Percentiles rank a stretch among this genome's conserved stretches.
phyloP scores from a whole-genome alignment of 2,113 vertebrate genomes.

The Falcunculus frontatus region DNA sequence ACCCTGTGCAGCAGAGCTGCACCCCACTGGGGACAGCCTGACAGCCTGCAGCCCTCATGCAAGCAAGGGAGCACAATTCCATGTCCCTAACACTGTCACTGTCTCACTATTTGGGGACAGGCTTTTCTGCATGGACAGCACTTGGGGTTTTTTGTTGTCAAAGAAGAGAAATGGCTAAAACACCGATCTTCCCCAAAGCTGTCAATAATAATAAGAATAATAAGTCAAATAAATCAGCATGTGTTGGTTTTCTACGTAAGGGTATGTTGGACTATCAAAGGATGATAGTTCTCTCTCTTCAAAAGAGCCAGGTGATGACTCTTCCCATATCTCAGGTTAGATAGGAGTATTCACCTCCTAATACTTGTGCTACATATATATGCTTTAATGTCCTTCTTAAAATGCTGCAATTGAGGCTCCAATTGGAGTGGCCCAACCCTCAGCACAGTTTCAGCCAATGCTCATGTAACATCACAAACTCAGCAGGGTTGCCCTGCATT shows the following conservation, averaged over 20 bases:
- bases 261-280: background rate
- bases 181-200: background rate
- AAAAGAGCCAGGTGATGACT: background rate
- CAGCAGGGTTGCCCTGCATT: background rate
- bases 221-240: background rate
- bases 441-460: background rate
- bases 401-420: background rate
- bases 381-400: background rate
- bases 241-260: background rate
- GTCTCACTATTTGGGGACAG: background rate
- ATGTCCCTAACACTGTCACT: fast-evolving
- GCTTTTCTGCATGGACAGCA: background rate
- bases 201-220: background rate
- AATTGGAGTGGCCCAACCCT: background rate
- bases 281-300: background rate
- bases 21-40: background rate
- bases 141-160: background rate
- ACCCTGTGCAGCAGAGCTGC: background rate
- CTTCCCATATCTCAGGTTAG: background rate
- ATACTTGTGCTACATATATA: background rate
- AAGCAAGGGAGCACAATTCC: background rate
- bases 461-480: background rate
- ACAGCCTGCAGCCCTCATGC: background rate
- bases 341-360: background rate
- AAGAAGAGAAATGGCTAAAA: background rate